Percentiles rank a stretch among this genome's conserved stretches.
These are phyloP conservation scores for Antechinus stuartii DNA, from an alignment of 2,113 vertebrate genomes.

Conservation along the genomic window DNA sequence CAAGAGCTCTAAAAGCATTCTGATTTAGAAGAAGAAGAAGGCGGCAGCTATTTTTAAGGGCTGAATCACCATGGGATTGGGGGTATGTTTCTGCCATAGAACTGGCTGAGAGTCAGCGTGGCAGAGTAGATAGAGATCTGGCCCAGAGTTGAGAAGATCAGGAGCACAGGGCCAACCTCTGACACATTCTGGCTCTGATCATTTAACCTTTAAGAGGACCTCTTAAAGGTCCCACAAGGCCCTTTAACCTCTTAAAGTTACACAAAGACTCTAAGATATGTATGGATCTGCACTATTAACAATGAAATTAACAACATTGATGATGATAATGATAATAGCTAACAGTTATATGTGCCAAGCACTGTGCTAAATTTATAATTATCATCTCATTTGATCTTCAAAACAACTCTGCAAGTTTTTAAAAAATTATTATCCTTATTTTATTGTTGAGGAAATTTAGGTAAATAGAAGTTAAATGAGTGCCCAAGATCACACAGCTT, in stretches of 20 bases:
- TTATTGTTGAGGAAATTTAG: not conserved
- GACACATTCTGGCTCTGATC: not conserved
- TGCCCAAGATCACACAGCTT: not conserved
- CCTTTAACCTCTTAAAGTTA: too few species aligned
- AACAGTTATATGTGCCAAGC: too few species aligned
- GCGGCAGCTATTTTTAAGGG: slow-evolving; percentile 46
- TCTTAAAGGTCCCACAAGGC: not conserved
- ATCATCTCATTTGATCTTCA: not conserved
- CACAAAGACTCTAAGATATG: not conserved
- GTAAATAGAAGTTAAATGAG: not conserved
- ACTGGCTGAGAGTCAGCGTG: not conserved
- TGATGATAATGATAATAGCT: not conserved
- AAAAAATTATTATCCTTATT: not conserved
- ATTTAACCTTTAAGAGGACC: not conserved
- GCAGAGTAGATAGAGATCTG: not conserved
- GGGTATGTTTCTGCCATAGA: slow-evolving; percentile 41
- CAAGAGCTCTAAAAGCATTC: not conserved
- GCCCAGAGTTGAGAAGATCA: not conserved
- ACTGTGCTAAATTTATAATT: not conserved
- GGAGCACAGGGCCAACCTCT: not conserved
- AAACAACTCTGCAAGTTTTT: not conserved
- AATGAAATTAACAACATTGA: not conserved
- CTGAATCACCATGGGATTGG: slow-evolving; percentile 26
- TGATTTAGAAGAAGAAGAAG: not conserved
- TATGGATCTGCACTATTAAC: not conserved